Percentiles rank a stretch among this genome's conserved stretches.
These are phyloP conservation scores for Drosophila dunni DNA, from an alignment of 1,140 invertebrate species.

Conservation along the genomic window DNA sequence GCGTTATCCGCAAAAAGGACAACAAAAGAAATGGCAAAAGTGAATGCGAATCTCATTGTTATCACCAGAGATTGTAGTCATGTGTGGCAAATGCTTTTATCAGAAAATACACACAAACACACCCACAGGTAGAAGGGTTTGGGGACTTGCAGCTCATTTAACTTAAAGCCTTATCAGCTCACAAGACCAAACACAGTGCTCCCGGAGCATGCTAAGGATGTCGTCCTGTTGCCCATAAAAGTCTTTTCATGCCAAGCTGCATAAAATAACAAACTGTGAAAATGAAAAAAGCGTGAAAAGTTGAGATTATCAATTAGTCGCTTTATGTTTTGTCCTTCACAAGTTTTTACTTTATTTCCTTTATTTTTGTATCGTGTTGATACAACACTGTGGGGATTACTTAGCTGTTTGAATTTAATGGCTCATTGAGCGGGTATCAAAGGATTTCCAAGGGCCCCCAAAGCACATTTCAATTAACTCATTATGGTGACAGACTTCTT, in stretches of 20 bases:
- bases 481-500: slow-evolving; percentile 53
- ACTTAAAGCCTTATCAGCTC: slow-evolving; percentile 40
- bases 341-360: neutral
- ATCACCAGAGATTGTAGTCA: slow-evolving; percentile 17
- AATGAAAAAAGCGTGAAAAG: slow-evolving; percentile 7
- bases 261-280: slow-evolving; percentile 3
- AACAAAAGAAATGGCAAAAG: slow-evolving; percentile 1
- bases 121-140: neutral
- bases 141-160: slow-evolving; percentile 25
- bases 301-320: slow-evolving; percentile 29
- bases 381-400: neutral
- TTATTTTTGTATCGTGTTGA: no score
- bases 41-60: slow-evolving; percentile 23
- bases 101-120: neutral
- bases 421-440: slow-evolving; percentile 36
- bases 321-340: neutral
- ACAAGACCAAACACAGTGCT: slow-evolving; percentile 6
- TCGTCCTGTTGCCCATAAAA: slow-evolving; percentile 20
- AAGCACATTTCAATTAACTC: slow-evolving; percentile 52
- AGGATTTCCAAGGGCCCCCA: slow-evolving; percentile 22
- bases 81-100: slow-evolving; percentile 23
- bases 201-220: slow-evolving; percentile 16
- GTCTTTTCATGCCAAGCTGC: slow-evolving; percentile 15
- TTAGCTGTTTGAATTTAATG: slow-evolving; percentile 20
- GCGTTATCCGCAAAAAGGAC: slow-evolving; percentile 10